These are phyloP conservation scores for Phymatocera aterrima DNA, from an alignment of 2,888 invertebrate species.

Conservation along the genomic window DNA sequence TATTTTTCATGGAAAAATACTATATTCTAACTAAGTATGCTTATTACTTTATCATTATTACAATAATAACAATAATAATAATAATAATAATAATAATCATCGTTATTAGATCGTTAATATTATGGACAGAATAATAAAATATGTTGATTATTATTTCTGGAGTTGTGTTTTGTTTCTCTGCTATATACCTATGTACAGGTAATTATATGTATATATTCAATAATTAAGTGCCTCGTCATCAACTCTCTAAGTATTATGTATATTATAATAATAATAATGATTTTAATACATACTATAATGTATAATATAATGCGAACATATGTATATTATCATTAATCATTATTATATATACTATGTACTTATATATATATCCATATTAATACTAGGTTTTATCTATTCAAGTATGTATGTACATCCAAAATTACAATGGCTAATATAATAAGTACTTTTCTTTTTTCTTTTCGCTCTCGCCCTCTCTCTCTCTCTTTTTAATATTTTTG, in stretches of 20 bases:
- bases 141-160: conserved; percentile 3
- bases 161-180: not conserved
- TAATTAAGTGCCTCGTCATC: conserved; percentile 33
- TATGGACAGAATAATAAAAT: conserved; percentile 42
- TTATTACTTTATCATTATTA: too few relatives aligned
- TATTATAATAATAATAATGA: conserved; percentile 15
- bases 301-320: too few relatives aligned
- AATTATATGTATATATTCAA: conserved; percentile 25
- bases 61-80: not conserved
- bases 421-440: too few relatives aligned
- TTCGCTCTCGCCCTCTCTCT: not conserved
- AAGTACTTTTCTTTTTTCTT: not conserved
- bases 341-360: too few relatives aligned
- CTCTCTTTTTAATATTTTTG: conserved; percentile 1
- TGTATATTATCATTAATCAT: too few relatives aligned
- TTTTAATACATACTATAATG: too few relatives aligned
- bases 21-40: conserved; percentile 14
- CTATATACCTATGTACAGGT: too few relatives aligned
- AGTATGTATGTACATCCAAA: not conserved
- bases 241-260: conserved; percentile 20
- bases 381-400: too few relatives aligned
- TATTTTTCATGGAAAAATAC: conserved; percentile 43
- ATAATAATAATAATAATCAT: conserved; percentile 4
- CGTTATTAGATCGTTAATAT: conserved; percentile 9
- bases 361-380: conserved; percentile 11